These are phyloP conservation scores for Poecilobothrus nobilitatus DNA, from an alignment of 2,888 invertebrate genomes.

Conservation along the genomic window DNA sequence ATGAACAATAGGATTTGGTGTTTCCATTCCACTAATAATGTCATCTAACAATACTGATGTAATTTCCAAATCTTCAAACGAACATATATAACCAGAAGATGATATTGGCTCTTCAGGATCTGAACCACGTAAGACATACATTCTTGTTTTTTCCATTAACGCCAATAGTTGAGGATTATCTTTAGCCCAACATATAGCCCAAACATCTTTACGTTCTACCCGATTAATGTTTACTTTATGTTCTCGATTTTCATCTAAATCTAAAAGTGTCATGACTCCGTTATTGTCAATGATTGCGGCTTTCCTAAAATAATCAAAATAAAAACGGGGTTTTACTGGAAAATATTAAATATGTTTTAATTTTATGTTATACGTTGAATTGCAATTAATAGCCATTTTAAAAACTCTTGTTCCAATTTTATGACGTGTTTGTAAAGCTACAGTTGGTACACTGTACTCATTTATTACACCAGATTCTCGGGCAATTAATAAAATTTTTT, in stretches of 20 bases:
- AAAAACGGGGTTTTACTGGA: neutral
- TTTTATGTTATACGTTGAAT: constrained; percentile 62
- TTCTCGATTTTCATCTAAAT: constrained; percentile 49
- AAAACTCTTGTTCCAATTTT: constrained; percentile 60
- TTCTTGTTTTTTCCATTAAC: constrained; percentile 91
- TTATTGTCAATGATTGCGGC: constrained; percentile 75
- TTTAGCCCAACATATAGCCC: constrained; percentile 93
- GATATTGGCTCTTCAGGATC: constrained; percentile 92
- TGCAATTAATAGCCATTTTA: constrained; percentile 79
- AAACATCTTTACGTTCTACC: constrained; percentile 85
- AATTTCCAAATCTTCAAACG: constrained; percentile 87
- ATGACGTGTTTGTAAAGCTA: constrained; percentile 73
- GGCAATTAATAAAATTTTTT: constrained; percentile 75
- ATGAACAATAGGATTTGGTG: constrained; percentile 53
- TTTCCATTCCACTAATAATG: constrained; percentile 75
- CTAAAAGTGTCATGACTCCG: constrained; percentile 69
- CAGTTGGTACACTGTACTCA: constrained; percentile 78
- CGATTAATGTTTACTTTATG: constrained; percentile 46
- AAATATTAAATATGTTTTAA: constrained; percentile 7
- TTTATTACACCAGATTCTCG: constrained; percentile 82
- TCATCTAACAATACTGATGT: constrained; percentile 85
- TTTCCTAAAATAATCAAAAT: constrained; percentile 50
- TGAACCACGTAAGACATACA: constrained; percentile 83
- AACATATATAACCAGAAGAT: constrained; percentile 88
- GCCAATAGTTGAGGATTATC: constrained; percentile 89